Base-by-base conservation (phyloP, 2,113 vertebrate species). In the Eudyptes chrysolophus region DNA sequence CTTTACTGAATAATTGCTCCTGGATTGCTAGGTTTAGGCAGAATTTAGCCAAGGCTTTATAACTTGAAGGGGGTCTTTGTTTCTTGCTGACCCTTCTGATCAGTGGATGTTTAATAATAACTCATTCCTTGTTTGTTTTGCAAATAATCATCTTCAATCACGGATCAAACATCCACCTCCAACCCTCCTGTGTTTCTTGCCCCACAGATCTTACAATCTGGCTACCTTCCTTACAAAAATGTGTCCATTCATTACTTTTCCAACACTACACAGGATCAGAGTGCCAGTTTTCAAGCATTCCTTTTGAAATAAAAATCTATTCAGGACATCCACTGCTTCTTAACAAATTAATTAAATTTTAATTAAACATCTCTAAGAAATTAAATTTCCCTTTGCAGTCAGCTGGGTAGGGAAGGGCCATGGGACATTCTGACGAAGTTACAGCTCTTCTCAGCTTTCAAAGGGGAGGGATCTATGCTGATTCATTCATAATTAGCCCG, bases 401-500 rank as follows among this genome's bases (percentile, higher is more conserved):
- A 69, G 74, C 52, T 66, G 42, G 65, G 80, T 76, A 12, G 19
- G 89, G 88, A 94, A 94, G 84, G 76, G 84, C 89, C 89, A 69
- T 32, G 27, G 87, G 91, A 85, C 77, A 87, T 82, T 92, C 40
- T 89, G 81, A 92, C 0, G 0, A 65, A 78, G 75, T 20, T 71
- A 46, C 34, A 62, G 69, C 36, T 90, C n/a, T 85, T 62, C 81
- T 71, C 66, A 34, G 60, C 64, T 87, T 87, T 90, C 62, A 32
- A 36, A 87, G 60, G 57, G 94, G 88, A 89, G 86, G 84, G 79
- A 48, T 58, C 60, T 71, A 1, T 72, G 58, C 89, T 68, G 87
- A 81, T 96, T 97, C 70, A 79, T 94, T 96, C 86, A 87, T 58
- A 88, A 92, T 89, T 87, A 93, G 76, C 60, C 3, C 72, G 44